Evolutionary conservation across 2,888 invertebrate species (phyloP).

Genomic region (Drosophila anomelani): DNA sequence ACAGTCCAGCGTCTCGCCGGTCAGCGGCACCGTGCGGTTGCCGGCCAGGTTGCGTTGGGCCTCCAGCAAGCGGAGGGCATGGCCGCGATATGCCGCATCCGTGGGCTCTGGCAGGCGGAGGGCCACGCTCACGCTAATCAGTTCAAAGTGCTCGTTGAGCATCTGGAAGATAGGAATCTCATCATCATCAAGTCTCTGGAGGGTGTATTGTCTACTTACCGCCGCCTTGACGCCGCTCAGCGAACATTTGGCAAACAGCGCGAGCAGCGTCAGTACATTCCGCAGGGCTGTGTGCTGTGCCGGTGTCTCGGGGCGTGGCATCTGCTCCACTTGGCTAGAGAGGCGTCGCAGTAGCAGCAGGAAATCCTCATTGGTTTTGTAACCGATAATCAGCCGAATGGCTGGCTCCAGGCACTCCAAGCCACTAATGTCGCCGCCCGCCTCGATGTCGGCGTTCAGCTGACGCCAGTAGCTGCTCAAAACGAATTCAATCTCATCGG

Average conservation of each 20-base stretch:
- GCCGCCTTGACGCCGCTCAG: constrained; percentile 82
- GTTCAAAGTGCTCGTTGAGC: constrained; percentile 83
- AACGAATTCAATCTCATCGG: constrained; percentile 83
- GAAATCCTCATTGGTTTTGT: constrained; percentile 82
- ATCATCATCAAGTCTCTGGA: not conserved
- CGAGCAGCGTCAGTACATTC: constrained; percentile 72
- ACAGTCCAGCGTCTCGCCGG: constrained; percentile 80
- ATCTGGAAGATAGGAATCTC: constrained; percentile 66
- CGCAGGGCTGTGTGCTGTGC: constrained; percentile 51
- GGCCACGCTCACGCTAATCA: constrained; percentile 72
- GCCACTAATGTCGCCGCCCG: constrained; percentile 5
- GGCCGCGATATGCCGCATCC: constrained; percentile 43
- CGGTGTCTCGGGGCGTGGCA: constrained; percentile 48
- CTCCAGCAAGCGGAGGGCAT: constrained; percentile 68
- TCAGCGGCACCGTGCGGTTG: constrained; percentile 81
- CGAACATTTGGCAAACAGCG: constrained; percentile 78
- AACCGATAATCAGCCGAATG: constrained; percentile 78
- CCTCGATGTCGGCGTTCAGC: constrained; percentile 72
- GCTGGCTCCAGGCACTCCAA: constrained; percentile 70
- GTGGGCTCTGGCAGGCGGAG: constrained; percentile 57
- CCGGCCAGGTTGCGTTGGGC: constrained; percentile 75
- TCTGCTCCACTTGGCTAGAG: constrained; percentile 45
- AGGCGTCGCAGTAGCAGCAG: constrained; percentile 74
- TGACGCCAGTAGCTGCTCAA: constrained; percentile 82
- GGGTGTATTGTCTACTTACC: constrained; percentile 62